Conservation (phyloP, 2,113 vertebrate genomes). For the Phyllopteryx taeniolatus region DNA sequence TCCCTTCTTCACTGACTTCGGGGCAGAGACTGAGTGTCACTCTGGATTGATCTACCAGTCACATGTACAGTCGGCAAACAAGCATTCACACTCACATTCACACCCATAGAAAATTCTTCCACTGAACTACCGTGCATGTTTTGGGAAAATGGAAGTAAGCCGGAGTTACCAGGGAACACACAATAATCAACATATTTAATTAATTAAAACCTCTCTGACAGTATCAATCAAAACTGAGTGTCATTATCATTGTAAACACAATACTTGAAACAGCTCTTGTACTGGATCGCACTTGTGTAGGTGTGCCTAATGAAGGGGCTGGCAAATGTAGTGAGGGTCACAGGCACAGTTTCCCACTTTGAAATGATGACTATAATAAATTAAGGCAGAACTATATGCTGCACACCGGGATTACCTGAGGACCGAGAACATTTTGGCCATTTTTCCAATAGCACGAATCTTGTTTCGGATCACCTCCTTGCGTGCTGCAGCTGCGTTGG, state of each 20-base stretch:
- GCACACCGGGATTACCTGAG: slow-evolving; percentile 66
- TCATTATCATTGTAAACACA: neutral
- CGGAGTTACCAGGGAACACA: neutral
- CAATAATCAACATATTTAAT: too few species aligned
- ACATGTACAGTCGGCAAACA: too few species aligned
- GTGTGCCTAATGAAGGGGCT: neutral
- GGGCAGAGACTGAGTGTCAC: too few species aligned
- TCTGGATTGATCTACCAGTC: too few species aligned
- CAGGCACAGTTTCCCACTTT: neutral
- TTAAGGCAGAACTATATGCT: neutral
- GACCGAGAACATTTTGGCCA: slow-evolving; percentile 83
- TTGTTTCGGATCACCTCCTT: slow-evolving; percentile 84
- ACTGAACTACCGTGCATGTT: too few species aligned
- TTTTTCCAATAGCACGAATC: slow-evolving; percentile 81
- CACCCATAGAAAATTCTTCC: too few species aligned
- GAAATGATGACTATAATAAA: neutral
- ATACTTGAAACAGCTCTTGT: neutral
- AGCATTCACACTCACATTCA: too few species aligned
- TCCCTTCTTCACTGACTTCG: too few species aligned
- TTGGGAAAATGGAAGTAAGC: too few species aligned
- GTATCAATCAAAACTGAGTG: neutral
- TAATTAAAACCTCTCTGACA: neutral
- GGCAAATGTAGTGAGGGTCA: neutral
- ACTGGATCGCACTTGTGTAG: neutral
- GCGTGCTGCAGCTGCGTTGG: slow-evolving; percentile 78